Percentiles rank a stretch among this genome's conserved stretches.
Evolutionary conservation across 2,113 vertebrate genomes (phyloP).

Genomic region (Origma solitaria): DNA sequence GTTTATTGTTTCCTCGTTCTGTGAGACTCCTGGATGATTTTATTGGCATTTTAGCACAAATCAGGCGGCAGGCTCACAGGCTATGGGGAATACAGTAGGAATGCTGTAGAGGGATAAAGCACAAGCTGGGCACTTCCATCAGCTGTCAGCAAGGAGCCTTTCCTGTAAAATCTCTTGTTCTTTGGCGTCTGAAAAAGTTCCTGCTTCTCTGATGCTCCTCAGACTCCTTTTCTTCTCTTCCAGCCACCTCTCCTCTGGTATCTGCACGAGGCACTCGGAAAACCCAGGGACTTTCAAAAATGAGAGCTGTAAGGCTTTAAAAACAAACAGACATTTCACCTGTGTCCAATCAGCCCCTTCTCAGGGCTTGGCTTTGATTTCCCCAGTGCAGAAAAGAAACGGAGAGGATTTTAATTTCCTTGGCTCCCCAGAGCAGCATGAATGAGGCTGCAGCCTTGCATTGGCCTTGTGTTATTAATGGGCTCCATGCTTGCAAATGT

Average conservation of each 20-base stretch:
- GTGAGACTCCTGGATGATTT: background rate
- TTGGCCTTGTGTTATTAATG: conserved; percentile 42
- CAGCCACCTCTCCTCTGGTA: background rate
- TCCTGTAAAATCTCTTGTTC: background rate
- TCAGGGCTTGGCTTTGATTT: conserved; percentile 52
- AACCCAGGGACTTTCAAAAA: background rate
- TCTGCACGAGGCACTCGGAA: background rate
- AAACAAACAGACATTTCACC: conserved; percentile 46
- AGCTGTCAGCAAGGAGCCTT: background rate
- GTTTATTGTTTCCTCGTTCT: background rate
- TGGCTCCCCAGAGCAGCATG: conserved; percentile 19
- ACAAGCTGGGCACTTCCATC: background rate
- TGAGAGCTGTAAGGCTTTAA: conserved; percentile 30
- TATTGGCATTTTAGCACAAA: background rate
- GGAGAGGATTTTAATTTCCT: conserved; percentile 41
- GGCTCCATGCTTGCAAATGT: conserved; percentile 50
- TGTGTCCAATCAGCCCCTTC: conserved; percentile 59
- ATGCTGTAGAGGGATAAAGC: background rate
- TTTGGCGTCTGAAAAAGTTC: background rate
- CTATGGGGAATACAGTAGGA: background rate
- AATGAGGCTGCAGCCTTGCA: conserved; percentile 4
- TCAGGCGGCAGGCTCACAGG: background rate
- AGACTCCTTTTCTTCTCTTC: background rate
- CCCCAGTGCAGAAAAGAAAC: conserved; percentile 27
- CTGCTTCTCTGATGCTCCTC: background rate